Evolutionary conservation across 1,140 invertebrate genomes (phyloP).

Genomic region (Gonatopus flavifemur): DNA sequence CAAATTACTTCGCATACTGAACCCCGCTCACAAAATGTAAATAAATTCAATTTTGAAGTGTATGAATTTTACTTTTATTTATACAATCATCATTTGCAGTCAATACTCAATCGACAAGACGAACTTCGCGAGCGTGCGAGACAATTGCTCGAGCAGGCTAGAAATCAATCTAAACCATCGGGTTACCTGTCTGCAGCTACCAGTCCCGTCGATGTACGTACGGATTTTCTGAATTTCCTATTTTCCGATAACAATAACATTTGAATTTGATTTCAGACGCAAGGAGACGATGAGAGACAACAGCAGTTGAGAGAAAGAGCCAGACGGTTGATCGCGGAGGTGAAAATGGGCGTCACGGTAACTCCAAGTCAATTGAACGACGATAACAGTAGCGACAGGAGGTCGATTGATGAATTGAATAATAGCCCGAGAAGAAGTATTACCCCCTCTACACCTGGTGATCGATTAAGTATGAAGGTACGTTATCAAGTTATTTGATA

Average conservation of each 20-base stretch:
- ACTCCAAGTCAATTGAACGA: slow-evolving; percentile 48
- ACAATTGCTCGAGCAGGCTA: slow-evolving; percentile 84
- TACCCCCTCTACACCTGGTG: slow-evolving; percentile 51
- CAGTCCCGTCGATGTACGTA: slow-evolving; percentile 59
- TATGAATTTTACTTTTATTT: slow-evolving; percentile 4
- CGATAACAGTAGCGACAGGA: slow-evolving; percentile 49
- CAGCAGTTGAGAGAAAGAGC: slow-evolving; percentile 83
- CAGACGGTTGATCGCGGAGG: slow-evolving; percentile 85
- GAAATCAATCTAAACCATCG: slow-evolving; percentile 66
- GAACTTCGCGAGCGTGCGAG: slow-evolving; percentile 88
- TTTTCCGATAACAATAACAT: slow-evolving; percentile 14
- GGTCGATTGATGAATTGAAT: slow-evolving; percentile 52
- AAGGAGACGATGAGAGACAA: slow-evolving; percentile 82
- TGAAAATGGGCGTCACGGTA: slow-evolving; percentile 66
- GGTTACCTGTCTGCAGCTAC: slow-evolving; percentile 43
- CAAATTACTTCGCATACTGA: slow-evolving; percentile 46
- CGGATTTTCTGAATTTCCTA: slow-evolving; percentile 39
- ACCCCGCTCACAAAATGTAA: slow-evolving; percentile 51
- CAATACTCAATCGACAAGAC: slow-evolving; percentile 76
- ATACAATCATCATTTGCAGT: slow-evolving; percentile 50
- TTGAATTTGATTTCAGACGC: slow-evolving; percentile 20
- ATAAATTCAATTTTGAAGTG: slow-evolving; percentile 21
- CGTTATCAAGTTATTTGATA: too few relatives aligned
- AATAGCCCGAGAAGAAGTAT: slow-evolving; percentile 56
- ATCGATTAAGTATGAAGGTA: slow-evolving; percentile 52